A percentile compares a stretch with the other conserved stretches of the same genome.
Evolutionary conservation across 1,140 invertebrate genomes (phyloP).

Genomic region (Sesamia nonagrioides): DNA sequence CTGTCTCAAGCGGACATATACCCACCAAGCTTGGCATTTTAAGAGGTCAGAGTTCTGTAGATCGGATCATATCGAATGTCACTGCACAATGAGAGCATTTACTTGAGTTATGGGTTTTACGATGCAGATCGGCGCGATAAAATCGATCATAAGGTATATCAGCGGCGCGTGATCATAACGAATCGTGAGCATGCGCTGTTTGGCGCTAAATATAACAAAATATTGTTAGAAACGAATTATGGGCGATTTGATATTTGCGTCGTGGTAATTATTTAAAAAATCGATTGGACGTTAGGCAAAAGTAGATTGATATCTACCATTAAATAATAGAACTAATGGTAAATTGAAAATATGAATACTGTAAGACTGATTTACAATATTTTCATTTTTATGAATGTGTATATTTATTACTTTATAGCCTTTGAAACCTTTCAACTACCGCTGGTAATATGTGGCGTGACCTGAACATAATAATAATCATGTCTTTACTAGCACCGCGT

Average conservation of each 20-base stretch:
- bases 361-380: background rate
- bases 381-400: too few relatives aligned
- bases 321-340: background rate
- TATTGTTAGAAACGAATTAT: slow-evolving; percentile 18
- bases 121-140: slow-evolving; percentile 69
- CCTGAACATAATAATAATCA: slow-evolving; percentile 7
- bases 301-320: background rate
- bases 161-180: slow-evolving; percentile 49
- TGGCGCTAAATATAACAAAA: slow-evolving; percentile 42
- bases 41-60: slow-evolving; percentile 69
- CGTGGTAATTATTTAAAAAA: slow-evolving; percentile 38
- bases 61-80: slow-evolving; percentile 70
- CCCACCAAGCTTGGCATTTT: slow-evolving; percentile 72
- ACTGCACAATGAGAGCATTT: slow-evolving; percentile 70
- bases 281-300: slow-evolving; percentile 7
- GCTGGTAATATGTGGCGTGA: background rate
- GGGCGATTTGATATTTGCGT: slow-evolving; percentile 23
- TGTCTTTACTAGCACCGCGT: slow-evolving; percentile 11
- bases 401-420: too few relatives aligned
- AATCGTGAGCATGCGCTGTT: slow-evolving; percentile 54
- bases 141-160: slow-evolving; percentile 54
- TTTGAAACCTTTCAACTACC: background rate
- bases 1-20: slow-evolving; percentile 57
- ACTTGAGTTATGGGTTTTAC: slow-evolving; percentile 62
- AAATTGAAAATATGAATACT: background rate